Evolutionary conservation across 2,797 vertebrate genomes (phyloP).

Genomic region (Synanceia verrucosa): DNA sequence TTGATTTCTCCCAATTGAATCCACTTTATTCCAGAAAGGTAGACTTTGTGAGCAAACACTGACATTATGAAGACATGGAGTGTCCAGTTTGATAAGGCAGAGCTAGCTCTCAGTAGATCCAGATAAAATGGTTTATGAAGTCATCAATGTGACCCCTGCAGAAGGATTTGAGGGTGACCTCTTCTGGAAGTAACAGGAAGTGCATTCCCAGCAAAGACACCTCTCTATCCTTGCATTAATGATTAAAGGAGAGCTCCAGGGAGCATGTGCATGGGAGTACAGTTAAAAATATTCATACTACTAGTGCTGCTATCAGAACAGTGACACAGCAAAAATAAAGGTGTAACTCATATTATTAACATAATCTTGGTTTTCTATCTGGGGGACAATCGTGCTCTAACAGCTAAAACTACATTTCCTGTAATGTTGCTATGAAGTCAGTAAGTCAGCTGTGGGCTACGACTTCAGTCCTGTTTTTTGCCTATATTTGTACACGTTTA

Average conservation of each 20-base stretch:
- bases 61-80: not conserved
- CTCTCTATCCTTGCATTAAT: too few species aligned
- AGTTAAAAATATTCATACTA: too few species aligned
- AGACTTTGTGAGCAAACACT: not conserved
- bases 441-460: not conserved
- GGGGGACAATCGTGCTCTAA: not conserved
- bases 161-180: constrained; percentile 40
- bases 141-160: constrained; percentile 1
- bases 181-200: constrained; percentile 46
- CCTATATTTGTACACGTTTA: not conserved
- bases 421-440: not conserved
- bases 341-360: not conserved
- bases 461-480: fast-evolving
- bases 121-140: not conserved
- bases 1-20: constrained; percentile 15
- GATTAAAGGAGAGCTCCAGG: too few species aligned
- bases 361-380: not conserved
- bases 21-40: not conserved
- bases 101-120: not conserved
- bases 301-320: too few species aligned
- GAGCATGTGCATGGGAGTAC: too few species aligned
- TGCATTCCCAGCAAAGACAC: not conserved
- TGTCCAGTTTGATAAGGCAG: not conserved
- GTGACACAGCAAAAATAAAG: not conserved
- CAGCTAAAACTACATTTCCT: not conserved